Conservation (phyloP, 2,113 vertebrate genomes). For the Grammomys dolichurus region DNA sequence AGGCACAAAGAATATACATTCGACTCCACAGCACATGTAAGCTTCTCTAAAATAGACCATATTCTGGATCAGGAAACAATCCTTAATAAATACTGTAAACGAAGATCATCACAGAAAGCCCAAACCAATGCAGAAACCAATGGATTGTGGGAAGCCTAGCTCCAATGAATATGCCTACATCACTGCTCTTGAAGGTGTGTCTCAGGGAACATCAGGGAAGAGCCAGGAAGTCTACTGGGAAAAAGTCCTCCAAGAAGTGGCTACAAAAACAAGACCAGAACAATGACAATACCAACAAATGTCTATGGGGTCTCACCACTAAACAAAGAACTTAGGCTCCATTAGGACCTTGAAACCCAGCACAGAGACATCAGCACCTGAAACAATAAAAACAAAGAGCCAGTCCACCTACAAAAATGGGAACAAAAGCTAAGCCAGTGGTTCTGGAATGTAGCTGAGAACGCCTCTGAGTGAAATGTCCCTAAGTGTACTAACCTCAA, state of each 20-base stretch:
- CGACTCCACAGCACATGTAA: neutral
- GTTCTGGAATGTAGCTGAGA: neutral
- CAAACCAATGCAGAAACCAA: neutral
- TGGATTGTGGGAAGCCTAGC: neutral
- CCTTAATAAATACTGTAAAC: neutral
- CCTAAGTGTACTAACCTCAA: neutral
- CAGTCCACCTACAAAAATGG: neutral
- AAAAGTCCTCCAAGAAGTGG: neutral
- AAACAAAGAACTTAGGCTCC: neutral
- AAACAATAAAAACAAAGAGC: neutral
- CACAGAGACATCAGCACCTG: neutral
- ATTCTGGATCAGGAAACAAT: neutral
- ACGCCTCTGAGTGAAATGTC: neutral
- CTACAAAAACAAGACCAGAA: neutral
- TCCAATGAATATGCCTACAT: neutral
- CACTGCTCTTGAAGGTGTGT: neutral
- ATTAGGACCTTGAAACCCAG: neutral
- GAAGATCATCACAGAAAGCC: neutral
- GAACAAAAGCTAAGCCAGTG: neutral
- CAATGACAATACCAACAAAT: neutral
- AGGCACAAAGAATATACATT: neutral
- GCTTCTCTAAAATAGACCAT: neutral
- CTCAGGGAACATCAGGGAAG: neutral
- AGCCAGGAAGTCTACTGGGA: neutral
- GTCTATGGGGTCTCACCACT: too few species aligned